A percentile compares a stretch with the other conserved stretches of the same genome.
Conservation (phyloP, 2,113 vertebrate species). For the Tursiops truncatus region DNA sequence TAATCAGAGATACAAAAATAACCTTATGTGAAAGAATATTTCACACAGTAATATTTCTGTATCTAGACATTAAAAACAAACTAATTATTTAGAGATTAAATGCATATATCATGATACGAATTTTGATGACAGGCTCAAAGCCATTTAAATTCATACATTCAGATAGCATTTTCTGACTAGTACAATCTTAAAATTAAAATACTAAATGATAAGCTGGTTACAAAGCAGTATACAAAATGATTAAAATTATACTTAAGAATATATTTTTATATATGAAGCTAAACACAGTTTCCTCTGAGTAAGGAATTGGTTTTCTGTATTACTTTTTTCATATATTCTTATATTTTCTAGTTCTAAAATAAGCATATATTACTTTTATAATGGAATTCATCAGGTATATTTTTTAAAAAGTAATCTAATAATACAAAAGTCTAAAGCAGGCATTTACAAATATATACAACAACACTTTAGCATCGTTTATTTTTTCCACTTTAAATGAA, state of each 20-base stretch:
- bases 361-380: not conserved
- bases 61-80: not conserved
- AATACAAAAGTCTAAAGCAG: not conserved
- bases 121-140: not conserved
- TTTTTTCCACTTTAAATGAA: not conserved
- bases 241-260: not conserved
- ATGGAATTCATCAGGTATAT: not conserved
- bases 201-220: not conserved
- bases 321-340: not conserved
- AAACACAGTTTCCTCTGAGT: not conserved
- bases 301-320: not conserved
- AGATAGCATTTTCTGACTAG: not conserved
- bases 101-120: not conserved
- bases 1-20: not conserved
- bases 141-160: not conserved
- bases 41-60: not conserved
- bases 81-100: conserved; percentile 1
- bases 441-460: not conserved
- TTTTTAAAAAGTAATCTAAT: not conserved
- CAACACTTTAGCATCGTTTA: not conserved
- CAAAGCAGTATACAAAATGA: not conserved
- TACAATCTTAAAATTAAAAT: conserved; percentile 4
- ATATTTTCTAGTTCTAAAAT: not conserved
- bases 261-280: not conserved
- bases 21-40: not conserved